A percentile compares a stretch with the other conserved stretches of the same genome.
phyloP scores from a whole-genome alignment of 2,888 invertebrate genomes.

The Macaria liturata region DNA sequence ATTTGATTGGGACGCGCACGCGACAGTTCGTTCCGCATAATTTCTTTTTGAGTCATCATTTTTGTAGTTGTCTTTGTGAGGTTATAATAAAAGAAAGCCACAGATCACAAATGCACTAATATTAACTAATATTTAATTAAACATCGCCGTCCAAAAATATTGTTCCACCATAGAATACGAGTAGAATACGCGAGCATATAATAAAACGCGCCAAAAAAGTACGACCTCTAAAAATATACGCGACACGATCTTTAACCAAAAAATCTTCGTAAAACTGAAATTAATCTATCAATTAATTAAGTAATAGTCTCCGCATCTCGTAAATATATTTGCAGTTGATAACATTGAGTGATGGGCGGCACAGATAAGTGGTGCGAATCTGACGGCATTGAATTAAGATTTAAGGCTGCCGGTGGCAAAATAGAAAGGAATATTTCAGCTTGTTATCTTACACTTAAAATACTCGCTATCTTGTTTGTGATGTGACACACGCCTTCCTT shows the following conservation, averaged over 20 bases:
- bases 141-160: too few relatives aligned
- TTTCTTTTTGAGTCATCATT: constrained; percentile 1
- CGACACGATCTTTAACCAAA: too few relatives aligned
- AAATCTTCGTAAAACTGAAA: too few relatives aligned
- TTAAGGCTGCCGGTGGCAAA: constrained; percentile 21
- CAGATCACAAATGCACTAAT: too few relatives aligned
- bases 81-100: too few relatives aligned
- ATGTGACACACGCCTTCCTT: constrained; percentile 17
- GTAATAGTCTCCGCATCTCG: constrained; percentile 29
- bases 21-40: constrained; percentile 5
- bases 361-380: constrained; percentile 44
- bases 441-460: not conserved
- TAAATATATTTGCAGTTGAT: constrained; percentile 48
- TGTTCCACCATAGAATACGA: too few relatives aligned
- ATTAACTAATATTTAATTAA: too few relatives aligned
- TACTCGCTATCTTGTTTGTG: constrained; percentile 12
- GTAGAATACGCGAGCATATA: too few relatives aligned
- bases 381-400: constrained; percentile 35
- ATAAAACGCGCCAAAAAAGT: too few relatives aligned
- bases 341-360: constrained; percentile 60
- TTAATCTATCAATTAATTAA: constrained; percentile 23
- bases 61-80: too few relatives aligned
- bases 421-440: constrained; percentile 26
- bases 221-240: too few relatives aligned
- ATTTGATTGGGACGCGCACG: too few relatives aligned